Base-by-base conservation (phyloP, 2,888 invertebrate species). In the Drosophila greeni region DNA sequence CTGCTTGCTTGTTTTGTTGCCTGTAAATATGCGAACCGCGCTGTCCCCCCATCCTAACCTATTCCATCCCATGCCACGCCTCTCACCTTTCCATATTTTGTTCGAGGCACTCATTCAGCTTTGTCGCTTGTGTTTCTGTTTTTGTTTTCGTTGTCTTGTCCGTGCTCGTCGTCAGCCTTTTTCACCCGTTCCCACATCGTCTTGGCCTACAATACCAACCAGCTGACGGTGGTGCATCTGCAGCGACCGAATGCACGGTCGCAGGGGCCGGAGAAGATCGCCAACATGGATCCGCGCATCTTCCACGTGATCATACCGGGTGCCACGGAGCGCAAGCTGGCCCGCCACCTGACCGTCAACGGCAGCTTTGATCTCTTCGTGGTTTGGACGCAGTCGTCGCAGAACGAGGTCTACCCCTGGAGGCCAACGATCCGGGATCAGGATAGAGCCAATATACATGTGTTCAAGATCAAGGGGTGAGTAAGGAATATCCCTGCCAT, bases 401-500 rank as follows among this genome's bases (percentile, higher is more conserved):
- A 93, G 72, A 94, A 95, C 69, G 97, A 97, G 87, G 95, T 97
- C 0, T 96, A 95, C 82, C 97, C 97, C 0, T 97, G 97, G 97
- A 94, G 95, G 84, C 97, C 97, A 14, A 91, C 95, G 45, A 91
- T 93, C 33, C 92, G 93, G 83, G 93, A 96, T 77, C 94, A 95
- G 86, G 96, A 97, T 87, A 92, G 95, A 74, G 95, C 97, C 8
- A 97, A 97, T 88, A 91, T 97, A 64, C 95, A 96, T 85, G 90
- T 97, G 1, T 95, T 97, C 83, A 91, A 91, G 72, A 90, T 95
- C 36, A 91, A 90, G 85, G 93, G 93, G 95, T 94, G 86, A 83
- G 86, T 82, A 1, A 0, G 18, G 5, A 9, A 12, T 3, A 18
- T 8, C 0, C 1, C 14, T n/a, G 4, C 2, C 1, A 12, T 2